Evolutionary conservation across 2,113 vertebrate species (phyloP).

Genomic region (Rallus limicola): DNA sequence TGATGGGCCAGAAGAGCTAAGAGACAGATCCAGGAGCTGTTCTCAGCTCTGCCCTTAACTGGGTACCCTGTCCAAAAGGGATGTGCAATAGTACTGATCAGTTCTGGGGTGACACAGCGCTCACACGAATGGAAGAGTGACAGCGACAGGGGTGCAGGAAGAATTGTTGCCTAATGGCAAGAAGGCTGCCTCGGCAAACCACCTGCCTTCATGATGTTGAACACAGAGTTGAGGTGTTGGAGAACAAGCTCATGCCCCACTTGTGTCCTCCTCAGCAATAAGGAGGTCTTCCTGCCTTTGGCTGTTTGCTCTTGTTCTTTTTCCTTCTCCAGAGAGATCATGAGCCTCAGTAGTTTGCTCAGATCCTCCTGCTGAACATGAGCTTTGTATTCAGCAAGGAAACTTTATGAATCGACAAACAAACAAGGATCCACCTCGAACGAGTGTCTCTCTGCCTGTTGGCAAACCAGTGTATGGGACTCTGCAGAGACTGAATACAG

Average conservation of each 20-base stretch:
- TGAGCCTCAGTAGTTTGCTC: neutral
- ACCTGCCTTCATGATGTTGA: neutral
- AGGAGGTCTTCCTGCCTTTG: neutral
- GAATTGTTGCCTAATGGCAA: neutral
- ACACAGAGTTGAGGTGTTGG: accelerated
- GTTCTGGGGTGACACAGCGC: neutral
- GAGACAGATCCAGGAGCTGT: neutral
- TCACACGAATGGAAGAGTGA: neutral
- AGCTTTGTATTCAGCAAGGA: neutral
- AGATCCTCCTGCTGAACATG: neutral
- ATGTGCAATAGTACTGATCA: neutral
- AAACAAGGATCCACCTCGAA: neutral
- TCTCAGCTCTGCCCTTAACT: neutral
- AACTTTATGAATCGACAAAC: neutral
- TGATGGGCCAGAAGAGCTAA: neutral
- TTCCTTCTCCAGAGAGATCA: neutral
- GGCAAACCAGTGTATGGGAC: neutral
- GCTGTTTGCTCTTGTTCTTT: neutral
- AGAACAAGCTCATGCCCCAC: neutral
- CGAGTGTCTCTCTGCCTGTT: neutral
- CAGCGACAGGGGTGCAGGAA: neutral
- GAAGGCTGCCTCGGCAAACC: neutral
- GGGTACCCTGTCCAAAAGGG: neutral
- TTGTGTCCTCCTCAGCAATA: neutral
- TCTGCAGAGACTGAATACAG: neutral